Evolutionary conservation across 2,797 vertebrate genomes (phyloP).

Genomic region (Danio aesculapii): DNA sequence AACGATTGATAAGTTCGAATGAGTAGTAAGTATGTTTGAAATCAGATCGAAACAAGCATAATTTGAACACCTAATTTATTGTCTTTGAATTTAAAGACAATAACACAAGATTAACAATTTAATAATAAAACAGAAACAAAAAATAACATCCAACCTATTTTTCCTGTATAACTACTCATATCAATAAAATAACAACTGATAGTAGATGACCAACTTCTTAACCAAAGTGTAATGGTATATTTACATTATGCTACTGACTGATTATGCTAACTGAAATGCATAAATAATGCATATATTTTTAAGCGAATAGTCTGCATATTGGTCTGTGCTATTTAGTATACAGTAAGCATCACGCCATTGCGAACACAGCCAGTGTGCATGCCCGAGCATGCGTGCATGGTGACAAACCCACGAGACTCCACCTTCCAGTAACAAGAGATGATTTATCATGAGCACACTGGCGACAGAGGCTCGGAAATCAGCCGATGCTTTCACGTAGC

Average conservation of each 20-base stretch:
- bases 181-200: no score
- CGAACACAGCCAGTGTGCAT: background rate
- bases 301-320: background rate
- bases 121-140: no score
- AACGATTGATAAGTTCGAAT: background rate
- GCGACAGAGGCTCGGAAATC: background rate
- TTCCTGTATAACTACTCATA: no score
- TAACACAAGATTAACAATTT: no score
- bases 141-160: no score
- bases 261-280: background rate
- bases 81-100: background rate
- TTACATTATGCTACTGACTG: no score
- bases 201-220: no score
- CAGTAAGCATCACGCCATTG: background rate
- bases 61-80: background rate
- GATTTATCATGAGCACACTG: constrained; percentile 29
- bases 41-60: background rate
- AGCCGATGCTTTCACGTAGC: background rate
- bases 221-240: no score
- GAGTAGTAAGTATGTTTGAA: background rate
- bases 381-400: constrained; percentile 25
- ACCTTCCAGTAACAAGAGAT: constrained; percentile 22
- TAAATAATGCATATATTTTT: background rate
- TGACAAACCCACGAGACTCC: constrained; percentile 34
- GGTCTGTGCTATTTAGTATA: background rate